Percentiles rank a stretch among this genome's conserved stretches.
Conservation (phyloP, 2,797 vertebrate species). For the Echiichthys vipera region DNA sequence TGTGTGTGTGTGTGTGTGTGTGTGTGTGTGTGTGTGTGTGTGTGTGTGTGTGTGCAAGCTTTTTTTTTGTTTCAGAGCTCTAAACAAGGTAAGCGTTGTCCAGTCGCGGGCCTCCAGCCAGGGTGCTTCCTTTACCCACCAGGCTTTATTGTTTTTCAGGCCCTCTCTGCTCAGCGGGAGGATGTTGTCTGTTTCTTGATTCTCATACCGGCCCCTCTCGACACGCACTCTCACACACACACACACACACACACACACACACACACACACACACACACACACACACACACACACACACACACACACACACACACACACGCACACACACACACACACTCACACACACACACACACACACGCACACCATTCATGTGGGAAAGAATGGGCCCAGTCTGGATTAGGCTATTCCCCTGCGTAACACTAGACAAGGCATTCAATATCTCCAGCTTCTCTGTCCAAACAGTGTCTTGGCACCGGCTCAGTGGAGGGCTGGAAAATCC, state of each 20-base stretch:
- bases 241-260: constrained; percentile 52
- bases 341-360: constrained; percentile 55
- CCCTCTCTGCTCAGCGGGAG: constrained; percentile 81
- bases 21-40: constrained; percentile 15
- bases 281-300: constrained; percentile 44
- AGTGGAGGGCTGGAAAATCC: constrained; percentile 80
- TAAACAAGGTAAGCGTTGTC: constrained; percentile 72
- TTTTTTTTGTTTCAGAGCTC: constrained; percentile 58
- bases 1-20: constrained; percentile 6
- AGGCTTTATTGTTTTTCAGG: constrained; percentile 80
- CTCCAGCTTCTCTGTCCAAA: constrained; percentile 81
- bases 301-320: constrained; percentile 41
- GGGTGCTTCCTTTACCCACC: constrained; percentile 79
- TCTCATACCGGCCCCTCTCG: constrained; percentile 68
- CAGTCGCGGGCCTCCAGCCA: constrained; percentile 74
- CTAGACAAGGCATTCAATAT: constrained; percentile 86
- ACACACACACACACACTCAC: constrained; percentile 45
- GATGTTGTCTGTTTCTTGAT: constrained; percentile 87
- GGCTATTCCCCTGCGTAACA: constrained; percentile 87
- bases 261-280: constrained; percentile 36
- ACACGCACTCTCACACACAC: constrained; percentile 31
- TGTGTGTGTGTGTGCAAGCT: neutral
- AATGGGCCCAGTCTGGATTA: constrained; percentile 84
- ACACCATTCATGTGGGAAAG: constrained; percentile 88
- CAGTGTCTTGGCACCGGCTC: constrained; percentile 76